Evolutionary conservation across 2,797 vertebrate genomes (phyloP).

Genomic region (Falco rusticolus): DNA sequence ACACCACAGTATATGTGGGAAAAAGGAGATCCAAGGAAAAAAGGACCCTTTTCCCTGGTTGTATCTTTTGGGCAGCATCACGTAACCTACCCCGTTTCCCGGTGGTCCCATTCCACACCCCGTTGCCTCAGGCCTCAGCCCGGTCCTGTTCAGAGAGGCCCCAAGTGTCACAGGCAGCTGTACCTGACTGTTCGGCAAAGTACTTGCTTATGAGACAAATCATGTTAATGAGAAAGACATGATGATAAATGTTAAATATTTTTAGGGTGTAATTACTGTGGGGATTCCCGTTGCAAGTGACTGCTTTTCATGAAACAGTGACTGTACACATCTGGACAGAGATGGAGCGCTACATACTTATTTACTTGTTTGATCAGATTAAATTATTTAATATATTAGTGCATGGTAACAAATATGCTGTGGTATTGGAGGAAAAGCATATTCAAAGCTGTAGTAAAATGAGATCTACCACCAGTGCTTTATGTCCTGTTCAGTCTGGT

Average conservation of each 20-base stretch:
- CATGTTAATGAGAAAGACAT: neutral
- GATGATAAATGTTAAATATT: constrained; percentile 16
- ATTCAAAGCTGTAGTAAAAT: neutral
- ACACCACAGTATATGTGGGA: too few species aligned
- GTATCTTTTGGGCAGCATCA: too few species aligned
- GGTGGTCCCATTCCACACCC: neutral
- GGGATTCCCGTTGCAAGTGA: neutral
- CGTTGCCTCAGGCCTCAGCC: neutral
- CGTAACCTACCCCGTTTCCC: neutral
- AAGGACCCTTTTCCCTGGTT: neutral
- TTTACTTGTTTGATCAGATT: constrained; percentile 47
- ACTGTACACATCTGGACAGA: neutral
- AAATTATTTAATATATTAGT: neutral
- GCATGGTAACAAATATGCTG: neutral
- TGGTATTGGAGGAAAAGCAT: neutral
- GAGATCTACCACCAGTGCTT: accelerated
- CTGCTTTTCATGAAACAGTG: neutral
- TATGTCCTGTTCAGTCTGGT: neutral
- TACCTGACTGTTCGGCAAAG: neutral
- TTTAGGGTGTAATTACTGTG: neutral
- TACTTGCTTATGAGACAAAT: neutral
- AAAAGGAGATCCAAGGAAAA: neutral
- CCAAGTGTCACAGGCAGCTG: neutral
- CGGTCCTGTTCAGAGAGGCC: neutral
- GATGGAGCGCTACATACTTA: neutral